A percentile compares a stretch with the other conserved stretches of the same genome.
phyloP scores from a whole-genome alignment of 2,888 invertebrate genomes.

The Epistrophe eligans region DNA sequence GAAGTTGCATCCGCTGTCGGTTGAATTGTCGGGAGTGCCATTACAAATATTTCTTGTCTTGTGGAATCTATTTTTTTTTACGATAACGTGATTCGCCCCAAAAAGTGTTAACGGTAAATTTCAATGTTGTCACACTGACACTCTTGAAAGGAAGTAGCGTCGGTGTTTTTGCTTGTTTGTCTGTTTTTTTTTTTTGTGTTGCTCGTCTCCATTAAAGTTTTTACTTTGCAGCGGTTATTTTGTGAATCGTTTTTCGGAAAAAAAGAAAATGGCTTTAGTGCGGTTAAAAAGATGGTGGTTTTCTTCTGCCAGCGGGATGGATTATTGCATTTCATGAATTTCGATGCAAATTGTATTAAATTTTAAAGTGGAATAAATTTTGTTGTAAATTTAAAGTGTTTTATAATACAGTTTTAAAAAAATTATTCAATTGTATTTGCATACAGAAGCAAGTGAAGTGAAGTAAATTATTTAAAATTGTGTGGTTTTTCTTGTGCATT shows the following conservation, averaged over 20 bases:
- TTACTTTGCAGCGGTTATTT: not conserved
- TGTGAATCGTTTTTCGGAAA: not conserved
- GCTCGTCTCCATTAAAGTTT: not conserved
- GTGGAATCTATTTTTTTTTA: slow-evolving; percentile 1
- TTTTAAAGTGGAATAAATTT: slow-evolving; percentile 6
- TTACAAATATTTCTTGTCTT: slow-evolving; percentile 26
- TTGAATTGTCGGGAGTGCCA: not conserved
- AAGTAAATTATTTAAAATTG: not conserved
- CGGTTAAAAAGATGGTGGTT: not conserved
- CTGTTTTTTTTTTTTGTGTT: not conserved
- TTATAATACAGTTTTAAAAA: not conserved
- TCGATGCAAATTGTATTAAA: slow-evolving; percentile 3
- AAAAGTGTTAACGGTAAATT: slow-evolving; percentile 13
- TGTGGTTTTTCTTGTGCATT: not conserved
- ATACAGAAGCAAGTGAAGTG: not conserved
- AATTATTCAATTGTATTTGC: not conserved
- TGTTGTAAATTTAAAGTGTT: not conserved
- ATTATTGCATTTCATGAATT: slow-evolving; percentile 10
- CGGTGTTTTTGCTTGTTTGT: slow-evolving; percentile 1
- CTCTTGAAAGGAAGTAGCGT: slow-evolving; percentile 18
- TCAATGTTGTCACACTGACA: slow-evolving; percentile 19
- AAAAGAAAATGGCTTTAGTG: slow-evolving; percentile 24
- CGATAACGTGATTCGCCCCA: not conserved
- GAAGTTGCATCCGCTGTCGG: not conserved
- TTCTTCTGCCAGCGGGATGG: not conserved